Base-by-base conservation (phyloP, 2,797 vertebrate species). In the Phrynocephalus forsythii region DNA sequence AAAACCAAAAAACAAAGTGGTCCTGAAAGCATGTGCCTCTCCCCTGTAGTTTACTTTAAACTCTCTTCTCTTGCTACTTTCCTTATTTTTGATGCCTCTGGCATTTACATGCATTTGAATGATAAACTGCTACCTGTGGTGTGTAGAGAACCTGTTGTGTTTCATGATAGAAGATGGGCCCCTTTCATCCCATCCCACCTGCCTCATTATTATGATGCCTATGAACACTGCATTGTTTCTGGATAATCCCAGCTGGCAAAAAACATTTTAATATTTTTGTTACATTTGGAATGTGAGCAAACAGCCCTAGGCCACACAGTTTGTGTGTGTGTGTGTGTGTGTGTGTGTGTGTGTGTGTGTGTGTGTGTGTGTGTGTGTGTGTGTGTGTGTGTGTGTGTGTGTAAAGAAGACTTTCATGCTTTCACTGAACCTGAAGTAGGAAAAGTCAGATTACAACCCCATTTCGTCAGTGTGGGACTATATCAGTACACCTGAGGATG, bases 61-160 rank as follows among this genome's bases (percentile, higher is more conserved):
- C 56, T 67, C n/a, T 38, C n/a, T 79, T 77, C 56, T 84, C 33
- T 78, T 44, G 52, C 18, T 71, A 71, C 75, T 71, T 63, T 76
- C 77, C 56, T 68, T 85, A 88, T 81, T 81, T 86, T 60, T 9
- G 5, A 80, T 50, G 69, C 71, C 24, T 81, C 71, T 88, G 78
- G 78, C 68, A 84, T 88, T 88, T 88, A 76, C 78, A 85, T 88
- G 83, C 77, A 88, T 88, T 88, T 88, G 76, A 88, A 88, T 84
- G 82, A 84, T 84, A 84, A 84, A 88, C 69, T 88, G 68, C 87
- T 88, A 84, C 82, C 68, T 84, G 78, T 75, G 60, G 78, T 88
- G 71, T 76, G 75, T 80, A 85, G 83, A 81, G 69, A 88, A 81
- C 78, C 48, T 68, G 78, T 81, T 81, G 79, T 52, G 44, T 81